Evolutionary conservation across 2,888 invertebrate genomes (phyloP), one percentile per base, ranked within the genome.

Genomic region (Gandaritis pyraliata): DNA sequence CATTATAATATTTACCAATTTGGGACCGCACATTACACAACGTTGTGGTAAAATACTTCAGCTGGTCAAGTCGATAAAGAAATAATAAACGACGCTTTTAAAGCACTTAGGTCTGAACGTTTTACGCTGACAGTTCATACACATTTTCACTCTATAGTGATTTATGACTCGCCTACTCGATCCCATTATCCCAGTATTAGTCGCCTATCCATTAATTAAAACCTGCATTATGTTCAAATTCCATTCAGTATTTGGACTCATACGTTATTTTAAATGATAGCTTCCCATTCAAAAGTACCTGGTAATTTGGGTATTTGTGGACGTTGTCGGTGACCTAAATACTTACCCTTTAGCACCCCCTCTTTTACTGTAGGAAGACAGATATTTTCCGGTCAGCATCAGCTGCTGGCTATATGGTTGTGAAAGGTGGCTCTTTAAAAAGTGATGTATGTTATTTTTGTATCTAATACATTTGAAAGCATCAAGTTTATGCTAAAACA

Each of bases 121-220:
- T 23, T 23, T 23, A 23, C 23, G 6, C 6, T 23, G 23, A 5
- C 33, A 33, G 10, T 41, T 52, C 41, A 52, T 52, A 43, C 52
- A 3, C 23, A 23, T 0, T 23, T 23, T 23, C 33, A 43, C 48
- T 29, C 3, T 15, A 51, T 4, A 1, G 12, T 39, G 6, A 18
- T 51, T 15, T 41, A 15, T 6, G 10, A 46, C 56, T 61, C 56
- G 18, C 11, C 43, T n/a, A 12, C 39, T 15, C 48, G 63, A 49
- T 56, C 57, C 61, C 66, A 66, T 70, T 67, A 64, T 64, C 57
- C 59, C 53, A 60, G 63, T 45, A 65, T 69, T 69, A 67, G 70
- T 70, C 67, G 69, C 62, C 68, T 69, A 72, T 66, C 72, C 72
- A 77, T 78, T 76, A 72, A 76, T 78, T 78, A 76, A 65, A 70